Percentiles rank a stretch among this genome's conserved stretches.
These are phyloP conservation scores for Drosophila nannoptera DNA, from an alignment of 1,140 invertebrate genomes.

Conservation along the genomic window DNA sequence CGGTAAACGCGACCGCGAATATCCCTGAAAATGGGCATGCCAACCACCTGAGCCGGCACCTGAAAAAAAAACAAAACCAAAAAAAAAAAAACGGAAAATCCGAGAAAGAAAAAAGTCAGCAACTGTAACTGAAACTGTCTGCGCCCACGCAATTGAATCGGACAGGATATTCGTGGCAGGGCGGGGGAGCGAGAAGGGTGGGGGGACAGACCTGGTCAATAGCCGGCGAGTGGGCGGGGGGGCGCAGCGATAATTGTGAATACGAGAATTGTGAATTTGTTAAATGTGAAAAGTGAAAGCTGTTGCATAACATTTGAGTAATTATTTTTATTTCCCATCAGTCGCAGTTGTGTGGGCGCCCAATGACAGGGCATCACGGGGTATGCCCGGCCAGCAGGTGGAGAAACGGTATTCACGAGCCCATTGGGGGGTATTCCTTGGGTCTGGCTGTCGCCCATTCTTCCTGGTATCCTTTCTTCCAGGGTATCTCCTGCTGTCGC, in stretches of 20 bases:
- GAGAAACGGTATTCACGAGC: no score
- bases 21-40: constrained; percentile 3
- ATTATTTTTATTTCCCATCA: constrained; percentile 63
- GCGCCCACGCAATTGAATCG: constrained; percentile 49
- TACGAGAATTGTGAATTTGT: constrained; percentile 40
- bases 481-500: background rate
- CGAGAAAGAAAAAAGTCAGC: background rate
- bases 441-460: no score
- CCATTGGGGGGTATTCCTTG: no score
- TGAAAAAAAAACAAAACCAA: constrained; percentile 21
- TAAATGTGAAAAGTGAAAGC: constrained; percentile 74
- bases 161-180: background rate
- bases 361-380: background rate
- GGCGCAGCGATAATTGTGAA: constrained; percentile 15
- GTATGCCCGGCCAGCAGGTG: background rate
- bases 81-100: constrained; percentile 20
- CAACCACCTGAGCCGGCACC: constrained; percentile 13
- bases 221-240: background rate
- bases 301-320: constrained; percentile 71
- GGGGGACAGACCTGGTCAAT: constrained; percentile 6
- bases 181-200: background rate
- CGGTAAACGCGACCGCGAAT: constrained; percentile 46
- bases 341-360: background rate
- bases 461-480: background rate
- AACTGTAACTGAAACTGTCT: constrained; percentile 10